Conservation (phyloP, 2,113 vertebrate species). For the Climacteris rufus region DNA sequence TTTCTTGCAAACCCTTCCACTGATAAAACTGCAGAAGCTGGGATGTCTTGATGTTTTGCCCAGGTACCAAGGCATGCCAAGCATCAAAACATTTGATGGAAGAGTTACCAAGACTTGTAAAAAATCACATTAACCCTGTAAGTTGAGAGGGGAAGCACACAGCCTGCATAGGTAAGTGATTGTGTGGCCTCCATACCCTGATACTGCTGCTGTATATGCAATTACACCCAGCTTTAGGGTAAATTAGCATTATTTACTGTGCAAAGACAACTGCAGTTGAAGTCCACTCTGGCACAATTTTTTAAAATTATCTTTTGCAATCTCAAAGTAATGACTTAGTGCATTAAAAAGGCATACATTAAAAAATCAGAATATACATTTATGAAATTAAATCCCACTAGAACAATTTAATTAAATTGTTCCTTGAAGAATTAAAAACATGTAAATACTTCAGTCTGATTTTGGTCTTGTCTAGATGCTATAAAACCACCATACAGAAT, state of each 20-base stretch:
- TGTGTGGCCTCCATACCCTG: not conserved
- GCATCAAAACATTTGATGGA: not conserved
- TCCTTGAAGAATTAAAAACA: not conserved
- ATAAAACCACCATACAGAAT: not conserved
- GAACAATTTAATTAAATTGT: not conserved
- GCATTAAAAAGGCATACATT: not conserved
- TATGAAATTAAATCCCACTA: not conserved
- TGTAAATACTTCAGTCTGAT: not conserved
- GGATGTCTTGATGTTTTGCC: not conserved
- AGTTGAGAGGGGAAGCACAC: not conserved
- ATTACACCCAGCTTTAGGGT: not conserved
- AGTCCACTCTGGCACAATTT: not conserved
- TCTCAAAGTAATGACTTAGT: not conserved
- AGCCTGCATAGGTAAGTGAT: rapidly evolving
- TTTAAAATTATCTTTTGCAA: not conserved
- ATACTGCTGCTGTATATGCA: not conserved
- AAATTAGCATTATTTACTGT: not conserved
- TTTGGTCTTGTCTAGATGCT: not conserved
- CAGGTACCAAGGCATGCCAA: not conserved
- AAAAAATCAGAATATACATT: not conserved
- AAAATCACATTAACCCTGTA: not conserved
- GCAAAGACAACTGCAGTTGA: not conserved
- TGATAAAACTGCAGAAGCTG: not conserved
- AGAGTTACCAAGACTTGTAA: not conserved
- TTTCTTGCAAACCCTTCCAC: not conserved